Conservation (phyloP, 2,113 vertebrate genomes). For the Fulmarus glacialis region DNA sequence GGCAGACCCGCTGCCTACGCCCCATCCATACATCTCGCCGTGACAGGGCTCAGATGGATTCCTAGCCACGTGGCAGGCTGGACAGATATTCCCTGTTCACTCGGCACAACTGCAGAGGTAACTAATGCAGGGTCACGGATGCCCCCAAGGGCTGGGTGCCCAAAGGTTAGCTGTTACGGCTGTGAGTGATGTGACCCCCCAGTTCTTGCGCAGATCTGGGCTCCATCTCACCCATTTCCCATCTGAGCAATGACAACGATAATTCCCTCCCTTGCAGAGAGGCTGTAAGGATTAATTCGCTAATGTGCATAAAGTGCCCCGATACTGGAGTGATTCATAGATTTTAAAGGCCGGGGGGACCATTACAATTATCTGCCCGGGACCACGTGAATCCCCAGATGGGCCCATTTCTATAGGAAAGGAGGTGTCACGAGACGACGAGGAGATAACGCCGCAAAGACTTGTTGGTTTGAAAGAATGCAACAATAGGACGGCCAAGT, state of each 20-base stretch:
- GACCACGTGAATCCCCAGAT: not conserved
- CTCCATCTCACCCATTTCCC: slow-evolving; percentile 5
- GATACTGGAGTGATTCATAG: not conserved
- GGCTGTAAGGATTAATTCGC: slow-evolving; percentile 2
- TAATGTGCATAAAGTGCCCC: slow-evolving; percentile 31
- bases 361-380: not conserved
- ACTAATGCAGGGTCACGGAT: not conserved
- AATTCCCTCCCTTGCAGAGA: not conserved
- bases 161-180: not conserved
- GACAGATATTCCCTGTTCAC: not conserved
- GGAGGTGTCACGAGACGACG: not conserved
- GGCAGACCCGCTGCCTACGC: not conserved
- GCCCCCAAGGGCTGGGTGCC: not conserved
- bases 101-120: not conserved
- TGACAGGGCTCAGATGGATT: not conserved
- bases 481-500: fast-evolving
- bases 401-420: not conserved
- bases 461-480: not conserved
- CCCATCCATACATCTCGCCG: not conserved
- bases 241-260: not conserved
- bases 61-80: not conserved
- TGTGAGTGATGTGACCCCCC: not conserved
- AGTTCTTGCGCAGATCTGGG: not conserved
- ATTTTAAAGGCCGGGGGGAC: not conserved
- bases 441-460: not conserved